phyloP scores from a whole-genome alignment of 2,888 invertebrate species.

The Sinhomidia bicolor region DNA sequence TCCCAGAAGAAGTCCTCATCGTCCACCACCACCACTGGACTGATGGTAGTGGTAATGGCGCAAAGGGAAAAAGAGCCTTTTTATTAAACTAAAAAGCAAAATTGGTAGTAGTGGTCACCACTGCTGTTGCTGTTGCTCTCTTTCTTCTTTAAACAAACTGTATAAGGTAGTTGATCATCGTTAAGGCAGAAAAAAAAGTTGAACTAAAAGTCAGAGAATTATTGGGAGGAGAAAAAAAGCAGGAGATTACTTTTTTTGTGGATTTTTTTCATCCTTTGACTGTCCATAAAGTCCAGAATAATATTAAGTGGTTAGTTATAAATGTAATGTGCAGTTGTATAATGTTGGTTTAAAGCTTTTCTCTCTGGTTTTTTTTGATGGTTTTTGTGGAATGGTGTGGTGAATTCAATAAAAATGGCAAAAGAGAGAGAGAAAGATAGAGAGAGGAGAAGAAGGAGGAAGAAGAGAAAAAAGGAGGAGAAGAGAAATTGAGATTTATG shows the following conservation, averaged over 20 bases:
- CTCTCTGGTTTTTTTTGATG: background rate
- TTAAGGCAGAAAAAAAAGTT: background rate
- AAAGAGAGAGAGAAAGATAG: background rate
- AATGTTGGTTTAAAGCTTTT: background rate
- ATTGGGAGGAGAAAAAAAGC: background rate
- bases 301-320: background rate
- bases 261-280: background rate
- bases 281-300: background rate
- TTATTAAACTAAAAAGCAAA: background rate
- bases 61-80: background rate
- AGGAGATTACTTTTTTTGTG: background rate
- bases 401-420: conserved; percentile 53
- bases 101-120: background rate
- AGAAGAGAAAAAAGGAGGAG: background rate
- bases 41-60: background rate
- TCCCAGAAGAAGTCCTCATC: background rate
- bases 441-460: background rate
- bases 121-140: background rate
- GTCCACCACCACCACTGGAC: background rate
- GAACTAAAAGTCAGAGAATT: background rate
- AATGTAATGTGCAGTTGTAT: background rate
- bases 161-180: background rate
- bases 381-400: conserved; percentile 19
- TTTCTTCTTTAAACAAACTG: background rate
- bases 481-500: conserved; percentile 64